Conservation (phyloP, 1,140 invertebrate genomes). For the Paramacrobiotus metropolitanus region DNA sequence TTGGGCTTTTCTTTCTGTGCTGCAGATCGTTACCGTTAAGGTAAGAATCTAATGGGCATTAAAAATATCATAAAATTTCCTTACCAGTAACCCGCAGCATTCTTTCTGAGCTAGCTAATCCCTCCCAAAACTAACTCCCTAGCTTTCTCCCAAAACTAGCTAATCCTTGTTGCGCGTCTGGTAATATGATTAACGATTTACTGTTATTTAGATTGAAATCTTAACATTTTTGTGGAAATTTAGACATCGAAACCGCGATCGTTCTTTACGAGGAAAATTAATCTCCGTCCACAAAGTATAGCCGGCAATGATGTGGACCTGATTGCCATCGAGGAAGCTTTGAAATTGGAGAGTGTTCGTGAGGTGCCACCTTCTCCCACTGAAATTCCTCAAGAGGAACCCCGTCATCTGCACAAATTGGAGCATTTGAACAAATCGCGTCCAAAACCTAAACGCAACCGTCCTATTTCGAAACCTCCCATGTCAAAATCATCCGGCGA, state of each 20-base stretch:
- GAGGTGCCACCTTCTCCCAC: slow-evolving; percentile 1
- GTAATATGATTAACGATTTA: too few relatives aligned
- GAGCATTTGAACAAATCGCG: neutral
- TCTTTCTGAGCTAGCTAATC: too few relatives aligned
- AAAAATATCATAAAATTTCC: too few relatives aligned
- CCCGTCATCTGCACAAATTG: neutral
- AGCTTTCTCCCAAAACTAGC: too few relatives aligned
- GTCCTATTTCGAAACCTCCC: neutral
- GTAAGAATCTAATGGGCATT: too few relatives aligned
- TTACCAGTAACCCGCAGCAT: too few relatives aligned
- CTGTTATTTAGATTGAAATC: too few relatives aligned
- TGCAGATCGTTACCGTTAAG: too few relatives aligned
- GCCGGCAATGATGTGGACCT: slow-evolving; percentile 1
- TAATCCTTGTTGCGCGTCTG: too few relatives aligned
- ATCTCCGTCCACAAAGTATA: slow-evolving; percentile 2
- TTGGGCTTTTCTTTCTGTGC: too few relatives aligned
- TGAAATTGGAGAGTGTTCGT: neutral
- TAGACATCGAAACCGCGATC: neutral
- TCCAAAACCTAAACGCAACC: slow-evolving; percentile 1
- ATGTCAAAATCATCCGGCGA: neutral
- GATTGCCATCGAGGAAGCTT: neutral
- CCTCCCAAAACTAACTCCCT: too few relatives aligned
- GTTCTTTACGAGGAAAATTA: neutral
- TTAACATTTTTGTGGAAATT: too few relatives aligned
- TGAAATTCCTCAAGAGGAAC: slow-evolving; percentile 1